These are phyloP conservation scores for Ennomos quercinarius DNA, from an alignment of 2,888 invertebrate genomes.

Conservation along the genomic window DNA sequence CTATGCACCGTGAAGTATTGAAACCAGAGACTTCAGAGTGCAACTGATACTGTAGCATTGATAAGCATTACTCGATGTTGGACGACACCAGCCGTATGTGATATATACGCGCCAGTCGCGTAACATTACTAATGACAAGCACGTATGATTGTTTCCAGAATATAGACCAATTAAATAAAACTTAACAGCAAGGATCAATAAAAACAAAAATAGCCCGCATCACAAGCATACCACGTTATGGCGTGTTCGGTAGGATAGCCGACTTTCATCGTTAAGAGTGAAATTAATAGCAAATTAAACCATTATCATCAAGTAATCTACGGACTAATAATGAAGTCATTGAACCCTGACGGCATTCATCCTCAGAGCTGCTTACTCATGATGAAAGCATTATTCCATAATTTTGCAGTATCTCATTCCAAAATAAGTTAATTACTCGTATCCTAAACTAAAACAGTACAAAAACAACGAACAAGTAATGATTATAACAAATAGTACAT, in stretches of 20 bases:
- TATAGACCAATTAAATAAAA: background rate
- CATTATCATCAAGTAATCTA: background rate
- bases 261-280: too few species aligned
- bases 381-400: conserved; percentile 29
- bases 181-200: background rate
- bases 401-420: conserved; percentile 45
- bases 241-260: too few species aligned
- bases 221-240: too few species aligned
- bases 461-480: conserved; percentile 26
- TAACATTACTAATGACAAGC: background rate
- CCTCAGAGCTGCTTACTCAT: background rate
- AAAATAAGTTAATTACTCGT: conserved; percentile 43
- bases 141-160: conserved; percentile 4
- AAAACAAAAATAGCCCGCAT: too few species aligned
- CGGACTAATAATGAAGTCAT: too few species aligned
- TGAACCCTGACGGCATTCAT: too few species aligned
- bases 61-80: too few species aligned
- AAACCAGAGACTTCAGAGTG: too few species aligned
- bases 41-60: too few species aligned
- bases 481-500: conserved; percentile 37
- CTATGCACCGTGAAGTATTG: too few species aligned
- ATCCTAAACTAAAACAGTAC: conserved; percentile 24
- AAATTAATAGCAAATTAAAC: background rate
- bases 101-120: too few species aligned
- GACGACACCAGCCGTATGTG: too few species aligned